Evolutionary conservation across 2,113 vertebrate genomes (phyloP).

Genomic region (Oreocharis arfaki): DNA sequence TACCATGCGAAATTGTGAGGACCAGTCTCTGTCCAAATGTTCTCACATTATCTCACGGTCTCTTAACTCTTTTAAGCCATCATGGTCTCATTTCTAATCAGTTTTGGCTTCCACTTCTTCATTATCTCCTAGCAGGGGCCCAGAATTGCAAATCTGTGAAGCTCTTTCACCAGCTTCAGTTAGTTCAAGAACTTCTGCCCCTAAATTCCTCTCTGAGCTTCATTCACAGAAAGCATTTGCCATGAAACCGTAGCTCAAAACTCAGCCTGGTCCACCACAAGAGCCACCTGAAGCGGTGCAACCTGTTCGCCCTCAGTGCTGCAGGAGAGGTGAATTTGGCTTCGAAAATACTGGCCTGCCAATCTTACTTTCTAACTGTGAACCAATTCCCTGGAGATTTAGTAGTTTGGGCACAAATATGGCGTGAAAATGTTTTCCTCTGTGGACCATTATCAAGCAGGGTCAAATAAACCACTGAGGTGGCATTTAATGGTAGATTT

Average conservation of each 20-base stretch:
- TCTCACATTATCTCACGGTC: not conserved
- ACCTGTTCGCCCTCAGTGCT: not conserved
- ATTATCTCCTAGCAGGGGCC: not conserved
- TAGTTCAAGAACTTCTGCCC: not conserved
- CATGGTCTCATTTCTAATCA: not conserved
- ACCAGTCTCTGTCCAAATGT: not conserved
- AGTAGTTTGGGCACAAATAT: slow-evolving; percentile 27
- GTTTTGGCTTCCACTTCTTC: not conserved
- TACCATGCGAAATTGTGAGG: not conserved
- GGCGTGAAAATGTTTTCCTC: slow-evolving; percentile 49
- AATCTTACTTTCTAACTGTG: not conserved
- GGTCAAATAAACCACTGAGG: slow-evolving; percentile 70
- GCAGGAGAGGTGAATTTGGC: not conserved
- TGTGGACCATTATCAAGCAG: slow-evolving; percentile 59
- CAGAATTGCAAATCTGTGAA: not conserved
- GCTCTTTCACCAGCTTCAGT: not conserved
- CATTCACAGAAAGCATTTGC: not conserved
- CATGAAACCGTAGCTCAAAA: not conserved
- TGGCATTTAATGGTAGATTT: slow-evolving; percentile 73
- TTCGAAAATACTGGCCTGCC: not conserved
- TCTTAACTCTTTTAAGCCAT: not conserved
- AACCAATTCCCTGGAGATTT: not conserved
- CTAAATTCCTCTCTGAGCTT: not conserved
- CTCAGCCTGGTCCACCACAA: not conserved
- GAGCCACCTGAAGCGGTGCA: not conserved